phyloP scores from a whole-genome alignment of 2,113 vertebrate genomes.

The human (Homo sapiens) region GRCh38 chr6:114542501-114543000 shows the following conservation, averaged over 20 bases:
- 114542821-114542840: not conserved
- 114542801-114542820: not conserved
- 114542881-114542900: not conserved
- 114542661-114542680: not conserved
- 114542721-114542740: not conserved
- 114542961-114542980: not conserved
- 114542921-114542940: not conserved
- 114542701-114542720: not conserved
- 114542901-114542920: not conserved
- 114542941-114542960: not conserved
- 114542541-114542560: not conserved
- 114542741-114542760: not conserved
- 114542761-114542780: not conserved
- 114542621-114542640: not conserved
- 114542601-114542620: not conserved
- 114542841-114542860: not conserved
- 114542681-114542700: not conserved
- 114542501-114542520: not conserved
- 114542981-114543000: not conserved
- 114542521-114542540: not conserved
- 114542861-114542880: not conserved
- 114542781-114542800: not conserved
- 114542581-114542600: rapidly evolving
- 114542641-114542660: not conserved
- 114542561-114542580: not conserved